Evolutionary conservation across 2,888 invertebrate genomes (phyloP).

Genomic region (Tenodera sinensis): DNA sequence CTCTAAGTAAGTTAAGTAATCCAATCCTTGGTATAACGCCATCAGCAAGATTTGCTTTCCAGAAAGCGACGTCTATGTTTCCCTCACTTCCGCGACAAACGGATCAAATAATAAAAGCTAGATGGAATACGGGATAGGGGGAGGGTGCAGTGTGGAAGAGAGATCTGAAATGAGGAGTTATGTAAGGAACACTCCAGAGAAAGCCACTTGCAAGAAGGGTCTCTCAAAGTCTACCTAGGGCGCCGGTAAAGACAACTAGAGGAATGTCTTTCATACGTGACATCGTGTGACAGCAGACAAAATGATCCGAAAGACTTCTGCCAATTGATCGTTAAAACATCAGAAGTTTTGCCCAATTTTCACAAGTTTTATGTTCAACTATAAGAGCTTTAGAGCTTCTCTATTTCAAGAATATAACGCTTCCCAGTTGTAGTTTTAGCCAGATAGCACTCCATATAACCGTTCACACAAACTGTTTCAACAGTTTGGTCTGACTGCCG

Average conservation of each 20-base stretch:
- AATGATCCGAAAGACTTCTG: too few species aligned
- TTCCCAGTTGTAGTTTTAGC: too few species aligned
- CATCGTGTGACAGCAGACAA: too few species aligned
- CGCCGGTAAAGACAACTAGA: background rate
- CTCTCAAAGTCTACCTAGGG: background rate
- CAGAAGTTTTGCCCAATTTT: too few species aligned
- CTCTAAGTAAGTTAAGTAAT: conserved; percentile 25
- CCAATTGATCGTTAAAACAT: too few species aligned
- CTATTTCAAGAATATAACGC: too few species aligned
- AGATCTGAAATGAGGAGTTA: background rate
- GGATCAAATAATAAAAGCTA: background rate
- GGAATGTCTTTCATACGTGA: too few species aligned
- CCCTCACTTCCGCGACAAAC: background rate
- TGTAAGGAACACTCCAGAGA: background rate
- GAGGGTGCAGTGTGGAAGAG: background rate
- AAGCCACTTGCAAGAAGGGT: background rate
- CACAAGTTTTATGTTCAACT: too few species aligned
- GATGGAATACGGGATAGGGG: background rate
- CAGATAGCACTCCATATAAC: too few species aligned
- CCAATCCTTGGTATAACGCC: conserved; percentile 4
- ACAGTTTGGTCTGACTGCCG: too few species aligned
- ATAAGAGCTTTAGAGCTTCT: too few species aligned
- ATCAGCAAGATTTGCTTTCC: background rate
- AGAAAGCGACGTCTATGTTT: background rate
- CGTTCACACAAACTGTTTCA: too few species aligned